Conservation (phyloP, 2,797 vertebrate species). For the Manis crassicaudata region DNA sequence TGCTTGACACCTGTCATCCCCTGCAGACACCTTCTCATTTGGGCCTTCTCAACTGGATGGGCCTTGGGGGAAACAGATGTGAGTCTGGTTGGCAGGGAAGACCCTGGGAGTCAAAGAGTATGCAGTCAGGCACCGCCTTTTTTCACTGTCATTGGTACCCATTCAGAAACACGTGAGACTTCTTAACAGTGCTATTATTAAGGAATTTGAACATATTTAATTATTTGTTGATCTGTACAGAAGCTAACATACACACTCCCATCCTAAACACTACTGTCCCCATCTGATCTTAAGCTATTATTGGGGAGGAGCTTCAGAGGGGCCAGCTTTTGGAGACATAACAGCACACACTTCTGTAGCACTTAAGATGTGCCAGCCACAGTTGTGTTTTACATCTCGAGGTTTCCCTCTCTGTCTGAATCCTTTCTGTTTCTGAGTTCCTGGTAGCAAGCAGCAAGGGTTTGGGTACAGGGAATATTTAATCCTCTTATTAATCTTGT, state of each 20-base stretch:
- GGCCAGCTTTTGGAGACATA: not conserved
- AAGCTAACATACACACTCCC: not conserved
- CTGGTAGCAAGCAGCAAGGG: not conserved
- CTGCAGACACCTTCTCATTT: not conserved
- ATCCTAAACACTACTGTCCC: accelerated
- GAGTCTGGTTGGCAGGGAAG: not conserved
- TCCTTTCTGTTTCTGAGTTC: not conserved
- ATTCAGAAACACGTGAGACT: not conserved
- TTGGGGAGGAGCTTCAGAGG: not conserved
- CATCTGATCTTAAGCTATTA: not conserved
- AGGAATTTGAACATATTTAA: not conserved
- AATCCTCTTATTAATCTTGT: not conserved
- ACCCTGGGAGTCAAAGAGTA: not conserved
- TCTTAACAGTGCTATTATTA: not conserved
- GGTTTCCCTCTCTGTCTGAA: not conserved
- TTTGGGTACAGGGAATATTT: not conserved
- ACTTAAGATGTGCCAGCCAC: accelerated
- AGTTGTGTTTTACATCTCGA: accelerated
- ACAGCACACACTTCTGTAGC: not conserved
- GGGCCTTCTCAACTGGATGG: not conserved
- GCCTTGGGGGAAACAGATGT: not conserved
- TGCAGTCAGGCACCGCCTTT: not conserved
- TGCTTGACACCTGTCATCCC: not conserved
- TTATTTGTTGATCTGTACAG: not conserved
- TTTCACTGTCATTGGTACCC: not conserved